These are phyloP conservation scores for Hippopotamus amphibius DNA, from an alignment of 2,113 vertebrate species.

Conservation along the genomic window DNA sequence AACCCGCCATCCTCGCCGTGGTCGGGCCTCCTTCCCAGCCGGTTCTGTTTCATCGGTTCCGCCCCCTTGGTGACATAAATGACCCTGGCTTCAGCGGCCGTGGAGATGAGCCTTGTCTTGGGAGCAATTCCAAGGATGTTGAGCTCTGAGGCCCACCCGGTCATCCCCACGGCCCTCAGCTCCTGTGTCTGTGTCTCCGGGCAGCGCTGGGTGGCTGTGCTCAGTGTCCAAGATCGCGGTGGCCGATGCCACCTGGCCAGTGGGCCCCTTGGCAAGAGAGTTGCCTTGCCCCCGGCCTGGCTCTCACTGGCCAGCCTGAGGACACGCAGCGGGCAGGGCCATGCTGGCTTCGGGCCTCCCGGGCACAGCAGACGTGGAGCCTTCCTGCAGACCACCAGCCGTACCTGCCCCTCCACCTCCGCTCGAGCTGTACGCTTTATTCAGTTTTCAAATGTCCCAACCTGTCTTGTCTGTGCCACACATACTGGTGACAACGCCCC, in stretches of 20 bases:
- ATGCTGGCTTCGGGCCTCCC: not conserved
- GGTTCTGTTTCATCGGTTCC: fast-evolving
- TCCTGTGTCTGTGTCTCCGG: not conserved
- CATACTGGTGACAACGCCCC: fast-evolving
- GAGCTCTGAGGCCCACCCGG: not conserved
- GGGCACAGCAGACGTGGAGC: not conserved
- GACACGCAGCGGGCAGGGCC: not conserved
- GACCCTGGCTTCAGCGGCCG: not conserved
- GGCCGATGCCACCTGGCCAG: not conserved
- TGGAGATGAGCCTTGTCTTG: fast-evolving
- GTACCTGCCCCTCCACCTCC: not conserved
- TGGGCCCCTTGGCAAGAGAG: not conserved
- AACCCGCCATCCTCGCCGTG: not conserved
- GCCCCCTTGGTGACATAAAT: fast-evolving
- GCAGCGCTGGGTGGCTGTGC: not conserved
- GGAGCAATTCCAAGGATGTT: fast-evolving
- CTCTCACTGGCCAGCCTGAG: not conserved
- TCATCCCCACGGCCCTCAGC: fast-evolving
- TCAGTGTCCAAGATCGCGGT: not conserved
- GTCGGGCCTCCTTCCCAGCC: not conserved
- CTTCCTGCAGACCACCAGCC: fast-evolving
- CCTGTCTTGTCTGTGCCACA: not conserved
- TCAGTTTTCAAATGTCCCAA: not conserved
- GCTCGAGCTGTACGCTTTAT: not conserved
- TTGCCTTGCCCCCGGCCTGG: not conserved